These are phyloP conservation scores for Sebastes aleutianus DNA, from an alignment of 2,797 vertebrate genomes.

Conservation along the genomic window DNA sequence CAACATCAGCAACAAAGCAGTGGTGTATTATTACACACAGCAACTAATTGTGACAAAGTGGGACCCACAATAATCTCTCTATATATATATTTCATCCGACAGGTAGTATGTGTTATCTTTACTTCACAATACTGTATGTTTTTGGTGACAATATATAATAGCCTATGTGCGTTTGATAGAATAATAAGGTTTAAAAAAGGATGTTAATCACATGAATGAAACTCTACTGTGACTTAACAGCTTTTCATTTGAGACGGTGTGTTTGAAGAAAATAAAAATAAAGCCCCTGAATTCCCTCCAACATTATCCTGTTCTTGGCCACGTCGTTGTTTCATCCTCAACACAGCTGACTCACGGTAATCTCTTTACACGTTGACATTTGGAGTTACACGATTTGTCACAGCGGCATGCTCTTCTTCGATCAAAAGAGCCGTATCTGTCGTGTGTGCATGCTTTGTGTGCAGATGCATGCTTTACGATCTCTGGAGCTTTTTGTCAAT, in stretches of 20 bases:
- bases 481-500: not conserved
- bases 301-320: not conserved
- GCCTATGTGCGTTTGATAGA: not conserved
- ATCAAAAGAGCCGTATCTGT: not conserved
- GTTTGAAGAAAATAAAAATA: not conserved
- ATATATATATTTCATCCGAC: not conserved
- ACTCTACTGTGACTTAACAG: not conserved
- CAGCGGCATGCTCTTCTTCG: not conserved
- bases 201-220: not conserved
- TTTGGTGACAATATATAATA: not conserved
- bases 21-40: not conserved
- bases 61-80: not conserved
- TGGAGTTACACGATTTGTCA: not conserved
- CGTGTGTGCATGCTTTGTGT: not conserved
- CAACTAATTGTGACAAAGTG: not conserved
- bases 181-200: not conserved
- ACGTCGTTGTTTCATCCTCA: not conserved
- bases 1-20: not conserved
- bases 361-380: constrained; percentile 9
- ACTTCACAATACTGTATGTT: not conserved
- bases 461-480: not conserved
- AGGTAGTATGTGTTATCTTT: not conserved
- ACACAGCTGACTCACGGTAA: not conserved
- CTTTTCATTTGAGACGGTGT: not conserved
- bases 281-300: not conserved